phyloP scores from a whole-genome alignment of 2,113 vertebrate genomes.

The Crocuta crocuta region DNA sequence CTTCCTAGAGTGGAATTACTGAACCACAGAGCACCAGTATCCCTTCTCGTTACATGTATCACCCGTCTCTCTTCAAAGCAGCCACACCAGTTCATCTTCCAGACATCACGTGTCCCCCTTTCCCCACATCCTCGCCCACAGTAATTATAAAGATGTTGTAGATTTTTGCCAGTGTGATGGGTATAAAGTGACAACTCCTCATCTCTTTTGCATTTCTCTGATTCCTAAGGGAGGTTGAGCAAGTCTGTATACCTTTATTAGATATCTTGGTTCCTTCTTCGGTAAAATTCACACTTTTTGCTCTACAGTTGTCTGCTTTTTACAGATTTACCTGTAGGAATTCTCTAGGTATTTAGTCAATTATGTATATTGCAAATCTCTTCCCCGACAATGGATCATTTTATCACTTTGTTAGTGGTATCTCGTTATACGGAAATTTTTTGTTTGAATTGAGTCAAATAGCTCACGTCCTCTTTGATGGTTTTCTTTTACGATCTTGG shows the following conservation, averaged over 20 bases:
- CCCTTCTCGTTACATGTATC: not conserved
- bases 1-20: not conserved
- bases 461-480: not conserved
- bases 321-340: not conserved
- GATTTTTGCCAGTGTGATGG: not conserved
- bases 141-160: not conserved
- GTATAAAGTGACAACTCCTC: not conserved
- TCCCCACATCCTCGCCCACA: not conserved
- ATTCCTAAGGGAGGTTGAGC: not conserved
- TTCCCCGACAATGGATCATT: not conserved
- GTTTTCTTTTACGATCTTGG: not conserved
- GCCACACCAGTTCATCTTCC: too few relatives aligned
- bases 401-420: not conserved
- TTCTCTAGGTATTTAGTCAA: not conserved
- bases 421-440: not conserved
- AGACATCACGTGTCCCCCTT: not conserved
- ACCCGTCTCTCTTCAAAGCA: not conserved
- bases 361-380: not conserved
- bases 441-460: not conserved
- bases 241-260: not conserved
- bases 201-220: not conserved
- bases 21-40: not conserved
- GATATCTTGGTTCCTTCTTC: not conserved
- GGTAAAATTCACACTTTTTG: not conserved
- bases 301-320: not conserved